phyloP scores from a whole-genome alignment of 2,113 vertebrate species.

The Guaruba guarouba region DNA sequence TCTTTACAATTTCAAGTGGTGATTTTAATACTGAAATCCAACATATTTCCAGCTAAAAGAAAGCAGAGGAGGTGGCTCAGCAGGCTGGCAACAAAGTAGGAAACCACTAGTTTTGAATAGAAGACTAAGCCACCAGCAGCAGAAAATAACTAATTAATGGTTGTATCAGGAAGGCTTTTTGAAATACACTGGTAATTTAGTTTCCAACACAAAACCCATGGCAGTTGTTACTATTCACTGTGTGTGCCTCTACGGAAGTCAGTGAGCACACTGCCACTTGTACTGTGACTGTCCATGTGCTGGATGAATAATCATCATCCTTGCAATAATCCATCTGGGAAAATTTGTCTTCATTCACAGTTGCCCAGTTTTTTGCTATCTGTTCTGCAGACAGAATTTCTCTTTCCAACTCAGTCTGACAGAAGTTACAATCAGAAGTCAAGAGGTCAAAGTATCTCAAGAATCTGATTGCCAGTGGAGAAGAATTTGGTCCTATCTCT shows the following conservation, averaged over 20 bases:
- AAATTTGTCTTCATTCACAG: neutral
- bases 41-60: conserved; percentile 1
- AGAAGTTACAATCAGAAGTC: neutral
- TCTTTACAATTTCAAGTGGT: neutral
- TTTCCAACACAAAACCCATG: neutral
- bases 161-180: neutral
- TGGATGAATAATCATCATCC: neutral
- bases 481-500: neutral
- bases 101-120: neutral
- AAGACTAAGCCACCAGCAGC: neutral
- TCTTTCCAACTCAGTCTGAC: neutral
- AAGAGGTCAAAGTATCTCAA: neutral
- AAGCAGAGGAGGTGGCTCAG: neutral
- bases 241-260: neutral
- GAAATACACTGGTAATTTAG: neutral
- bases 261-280: neutral
- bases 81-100: neutral
- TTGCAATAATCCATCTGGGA: neutral
- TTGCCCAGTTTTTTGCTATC: neutral
- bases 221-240: neutral
- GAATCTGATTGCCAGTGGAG: neutral
- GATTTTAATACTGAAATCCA: conserved; percentile 14
- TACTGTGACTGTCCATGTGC: neutral
- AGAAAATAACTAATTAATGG: neutral
- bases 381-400: neutral